Percentiles rank a stretch among this genome's conserved stretches.
These are phyloP conservation scores for Petroica traversi DNA, from an alignment of 2,113 vertebrate genomes.

Conservation along the genomic window DNA sequence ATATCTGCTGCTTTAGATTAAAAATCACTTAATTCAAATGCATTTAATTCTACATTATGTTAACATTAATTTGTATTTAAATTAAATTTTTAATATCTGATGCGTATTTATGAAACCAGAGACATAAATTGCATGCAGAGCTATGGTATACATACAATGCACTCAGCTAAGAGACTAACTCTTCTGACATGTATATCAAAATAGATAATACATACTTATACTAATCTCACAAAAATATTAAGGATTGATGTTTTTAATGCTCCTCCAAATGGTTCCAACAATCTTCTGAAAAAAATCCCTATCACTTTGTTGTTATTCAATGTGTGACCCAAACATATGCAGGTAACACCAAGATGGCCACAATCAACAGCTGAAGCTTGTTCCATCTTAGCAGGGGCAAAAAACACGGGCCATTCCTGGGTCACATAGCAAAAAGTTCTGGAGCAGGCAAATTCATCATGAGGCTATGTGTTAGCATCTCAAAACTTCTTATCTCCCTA, in stretches of 20 bases:
- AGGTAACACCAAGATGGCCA: neutral
- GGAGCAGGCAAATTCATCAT: neutral
- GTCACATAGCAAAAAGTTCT: neutral
- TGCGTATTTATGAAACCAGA: constrained; percentile 35
- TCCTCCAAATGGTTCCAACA: neutral
- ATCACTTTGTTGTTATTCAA: neutral
- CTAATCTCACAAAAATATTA: neutral
- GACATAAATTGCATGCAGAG: neutral
- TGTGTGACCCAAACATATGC: neutral
- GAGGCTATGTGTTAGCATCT: neutral
- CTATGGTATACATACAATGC: neutral
- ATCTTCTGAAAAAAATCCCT: neutral
- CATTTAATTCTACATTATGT: neutral
- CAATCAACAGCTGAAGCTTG: neutral
- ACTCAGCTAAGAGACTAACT: constrained; percentile 15
- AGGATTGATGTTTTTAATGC: neutral
- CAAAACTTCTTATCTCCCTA: neutral
- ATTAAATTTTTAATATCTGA: constrained; percentile 11
- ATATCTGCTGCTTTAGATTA: neutral
- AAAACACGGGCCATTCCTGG: rapidly evolving
- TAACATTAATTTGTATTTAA: constrained; percentile 59
- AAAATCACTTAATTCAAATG: neutral
- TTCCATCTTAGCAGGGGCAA: neutral
- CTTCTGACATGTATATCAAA: neutral
- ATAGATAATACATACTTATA: neutral